A percentile compares a stretch with the other conserved stretches of the same genome.
Conservation (phyloP, 2,113 vertebrate species). For the Pagrus major region DNA sequence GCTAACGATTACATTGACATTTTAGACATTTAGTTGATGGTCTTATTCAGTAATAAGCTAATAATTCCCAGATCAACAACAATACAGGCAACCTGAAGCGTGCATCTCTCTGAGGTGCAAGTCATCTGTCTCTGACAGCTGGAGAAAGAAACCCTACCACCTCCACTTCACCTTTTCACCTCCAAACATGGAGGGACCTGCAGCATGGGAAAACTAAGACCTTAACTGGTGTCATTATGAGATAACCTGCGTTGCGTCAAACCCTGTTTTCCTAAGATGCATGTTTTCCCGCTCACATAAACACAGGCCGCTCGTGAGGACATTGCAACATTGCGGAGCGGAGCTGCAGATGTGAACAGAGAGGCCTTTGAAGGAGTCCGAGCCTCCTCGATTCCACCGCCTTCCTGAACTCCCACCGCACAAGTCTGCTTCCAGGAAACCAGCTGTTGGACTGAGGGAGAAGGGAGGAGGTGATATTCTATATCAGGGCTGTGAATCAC, state of each 20-base stretch:
- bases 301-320: slow-evolving; percentile 31
- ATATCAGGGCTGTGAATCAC: slow-evolving; percentile 84
- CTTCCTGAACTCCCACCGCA: slow-evolving; percentile 60
- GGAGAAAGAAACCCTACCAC: slow-evolving; percentile 44
- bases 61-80: slow-evolving; percentile 27
- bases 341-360: slow-evolving; percentile 65
- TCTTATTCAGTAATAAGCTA: slow-evolving; percentile 14
- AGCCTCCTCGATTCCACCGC: slow-evolving; percentile 39
- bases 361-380: slow-evolving; percentile 60
- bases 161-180: slow-evolving; percentile 51
- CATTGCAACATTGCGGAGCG: slow-evolving; percentile 38
- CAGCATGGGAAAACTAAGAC: slow-evolving; percentile 49
- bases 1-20: slow-evolving; percentile 17
- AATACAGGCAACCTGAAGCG: slow-evolving; percentile 12
- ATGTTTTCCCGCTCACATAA: slow-evolving; percentile 40
- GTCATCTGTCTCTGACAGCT: slow-evolving; percentile 52
- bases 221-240: slow-evolving; percentile 47
- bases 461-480: slow-evolving; percentile 78
- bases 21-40: slow-evolving; percentile 27
- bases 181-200: slow-evolving; percentile 26
- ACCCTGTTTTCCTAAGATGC: slow-evolving; percentile 29
- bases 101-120: slow-evolving; percentile 12
- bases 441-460: slow-evolving; percentile 78
- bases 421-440: slow-evolving; percentile 80
- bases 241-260: slow-evolving; percentile 57